Percentiles rank a stretch among this genome's conserved stretches.
phyloP scores from a whole-genome alignment of 2,888 invertebrate genomes.

The Acanthacorydalis orientalis region DNA sequence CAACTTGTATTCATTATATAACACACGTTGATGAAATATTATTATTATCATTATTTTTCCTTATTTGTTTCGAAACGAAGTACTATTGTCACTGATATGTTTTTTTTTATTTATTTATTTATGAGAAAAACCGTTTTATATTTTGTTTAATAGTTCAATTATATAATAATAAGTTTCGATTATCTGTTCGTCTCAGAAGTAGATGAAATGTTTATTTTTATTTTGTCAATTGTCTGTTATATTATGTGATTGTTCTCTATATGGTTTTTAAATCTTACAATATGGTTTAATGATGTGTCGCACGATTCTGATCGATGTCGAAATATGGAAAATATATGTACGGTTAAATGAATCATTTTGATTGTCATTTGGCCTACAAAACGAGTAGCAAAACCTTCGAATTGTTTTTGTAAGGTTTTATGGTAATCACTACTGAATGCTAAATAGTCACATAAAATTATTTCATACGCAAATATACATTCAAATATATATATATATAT shows the following conservation, averaged over 20 bases:
- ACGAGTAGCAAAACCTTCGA: too few relatives aligned
- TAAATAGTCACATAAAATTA: too few relatives aligned
- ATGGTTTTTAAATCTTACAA: background rate
- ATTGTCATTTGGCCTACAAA: too few relatives aligned
- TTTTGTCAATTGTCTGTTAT: background rate
- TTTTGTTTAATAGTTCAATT: background rate
- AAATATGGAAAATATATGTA: too few relatives aligned
- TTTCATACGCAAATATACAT: too few relatives aligned
- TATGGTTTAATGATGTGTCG: too few relatives aligned
- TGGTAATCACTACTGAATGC: too few relatives aligned
- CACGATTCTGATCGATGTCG: too few relatives aligned
- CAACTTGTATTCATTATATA: constrained; percentile 17
- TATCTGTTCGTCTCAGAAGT: background rate
- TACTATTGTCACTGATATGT: constrained; percentile 6
- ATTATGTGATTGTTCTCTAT: background rate
- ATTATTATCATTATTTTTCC: background rate
- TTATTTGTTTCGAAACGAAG: background rate
- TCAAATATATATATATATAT: too few relatives aligned
- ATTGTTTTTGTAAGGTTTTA: too few relatives aligned
- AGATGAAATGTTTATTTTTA: background rate
- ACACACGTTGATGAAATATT: constrained; percentile 20
- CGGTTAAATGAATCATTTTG: too few relatives aligned
- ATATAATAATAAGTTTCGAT: too few relatives aligned
- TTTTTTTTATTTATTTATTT: background rate
- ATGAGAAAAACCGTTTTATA: background rate